Conservation (phyloP, 2,797 vertebrate species). For the Acrossocheilus wenchowensis region DNA sequence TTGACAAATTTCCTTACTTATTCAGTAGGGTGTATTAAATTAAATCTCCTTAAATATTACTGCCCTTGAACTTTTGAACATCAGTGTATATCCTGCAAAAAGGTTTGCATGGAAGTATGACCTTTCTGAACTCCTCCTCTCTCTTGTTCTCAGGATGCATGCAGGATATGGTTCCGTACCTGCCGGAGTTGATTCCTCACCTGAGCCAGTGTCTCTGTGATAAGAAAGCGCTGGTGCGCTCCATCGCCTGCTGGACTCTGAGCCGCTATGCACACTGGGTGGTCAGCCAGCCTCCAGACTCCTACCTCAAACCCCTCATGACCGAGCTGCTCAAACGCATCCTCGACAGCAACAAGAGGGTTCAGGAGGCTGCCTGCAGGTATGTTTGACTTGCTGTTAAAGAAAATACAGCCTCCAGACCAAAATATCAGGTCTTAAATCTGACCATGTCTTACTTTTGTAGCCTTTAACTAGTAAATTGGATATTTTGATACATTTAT, state of each 20-base stretch:
- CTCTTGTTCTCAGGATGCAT: conserved; percentile 82
- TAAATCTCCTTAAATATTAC: background rate
- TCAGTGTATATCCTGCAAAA: background rate
- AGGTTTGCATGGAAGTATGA: background rate
- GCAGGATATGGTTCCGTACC: conserved; percentile 94
- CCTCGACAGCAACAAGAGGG: conserved; percentile 93
- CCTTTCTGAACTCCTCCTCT: background rate
- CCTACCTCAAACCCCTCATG: conserved; percentile 94
- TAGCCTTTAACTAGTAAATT: background rate
- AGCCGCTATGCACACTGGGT: conserved; percentile 97
- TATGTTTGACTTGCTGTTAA: conserved; percentile 58
- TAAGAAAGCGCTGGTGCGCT: conserved; percentile 93
- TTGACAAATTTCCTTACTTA: too few species aligned
- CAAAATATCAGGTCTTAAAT: background rate
- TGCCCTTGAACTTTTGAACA: background rate
- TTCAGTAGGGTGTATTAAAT: too few species aligned
- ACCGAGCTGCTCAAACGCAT: conserved; percentile 94
- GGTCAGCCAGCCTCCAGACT: conserved; percentile 89
- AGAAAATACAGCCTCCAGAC: background rate
- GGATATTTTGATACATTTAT: background rate
- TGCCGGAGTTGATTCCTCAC: conserved; percentile 93
- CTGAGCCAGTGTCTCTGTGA: conserved; percentile 91
- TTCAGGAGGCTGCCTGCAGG: conserved; percentile 96
- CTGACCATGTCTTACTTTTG: background rate
- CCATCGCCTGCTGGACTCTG: conserved; percentile 95